Evolutionary conservation across 2,888 invertebrate species (phyloP), one percentile per base, ranked within the genome.

Genomic region (Leucozona laternaria): DNA sequence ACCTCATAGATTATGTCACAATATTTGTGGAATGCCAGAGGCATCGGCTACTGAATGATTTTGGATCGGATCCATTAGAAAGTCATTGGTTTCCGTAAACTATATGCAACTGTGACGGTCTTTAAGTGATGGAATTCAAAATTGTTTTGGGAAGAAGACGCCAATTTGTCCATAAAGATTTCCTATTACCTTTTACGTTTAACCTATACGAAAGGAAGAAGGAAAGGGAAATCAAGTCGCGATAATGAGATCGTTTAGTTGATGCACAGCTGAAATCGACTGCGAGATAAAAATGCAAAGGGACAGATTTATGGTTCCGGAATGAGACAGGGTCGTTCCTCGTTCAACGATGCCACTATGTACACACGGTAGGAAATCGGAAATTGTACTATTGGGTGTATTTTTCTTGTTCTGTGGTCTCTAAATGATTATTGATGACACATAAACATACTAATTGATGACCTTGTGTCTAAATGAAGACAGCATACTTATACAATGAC

Each of bases 1-100:
- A 85, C 85, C 85, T 85, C 68, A 85, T 81, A 73, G 81, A 72
- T 85, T 85, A 85, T 85, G 85, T 81, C 85, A 85, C 77, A 85
- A 80, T 85, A 72, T 68, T 68, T 68, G 50, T 80, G 66, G 76
- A 80, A 77, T 79, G 80, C 76, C 75, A 53, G 1, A 2, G 64
- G 55, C 43, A 48, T 5, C 11, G 13, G 50, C 84, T 80, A 85
- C 80, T 50, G 76, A 72, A 77, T 80, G 80, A 80, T 77, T 80
- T 81, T 81, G 85, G 81, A 85, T 78, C 66, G 81, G 81, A 85
- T 85, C 85, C 85, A 85, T 85, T 85, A 85, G 85, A 85, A 85
- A 85, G 72, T 77, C 79, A 76, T 84, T 78, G 11, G 22, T 48
- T 68, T 37, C 60, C 60, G 60, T 60, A 58, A 58, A 58, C 20